These are phyloP conservation scores for Heliconius himera DNA, from an alignment of 1,140 invertebrate species.

Conservation along the genomic window DNA sequence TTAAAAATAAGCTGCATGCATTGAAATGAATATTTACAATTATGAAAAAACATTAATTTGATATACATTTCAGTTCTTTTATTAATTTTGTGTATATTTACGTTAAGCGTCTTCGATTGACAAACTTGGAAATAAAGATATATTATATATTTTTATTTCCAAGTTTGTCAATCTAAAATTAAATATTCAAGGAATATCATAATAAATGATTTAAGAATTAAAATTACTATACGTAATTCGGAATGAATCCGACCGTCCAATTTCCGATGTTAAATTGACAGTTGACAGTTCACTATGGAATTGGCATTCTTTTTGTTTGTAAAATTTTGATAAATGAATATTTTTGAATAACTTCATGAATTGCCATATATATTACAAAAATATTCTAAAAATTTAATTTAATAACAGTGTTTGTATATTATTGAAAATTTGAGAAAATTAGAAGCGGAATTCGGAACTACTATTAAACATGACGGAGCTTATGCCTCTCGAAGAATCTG, in stretches of 20 bases:
- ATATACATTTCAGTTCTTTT: too few relatives aligned
- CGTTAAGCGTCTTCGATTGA: too few relatives aligned
- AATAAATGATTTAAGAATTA: not conserved
- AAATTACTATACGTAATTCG: not conserved
- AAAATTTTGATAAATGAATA: not conserved
- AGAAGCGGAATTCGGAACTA: not conserved
- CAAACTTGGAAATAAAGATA: too few relatives aligned
- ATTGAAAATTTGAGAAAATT: not conserved
- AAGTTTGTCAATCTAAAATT: too few relatives aligned
- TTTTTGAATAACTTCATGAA: not conserved
- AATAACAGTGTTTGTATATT: not conserved
- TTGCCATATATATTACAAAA: not conserved
- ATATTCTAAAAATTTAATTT: not conserved
- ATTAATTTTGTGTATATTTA: too few relatives aligned
- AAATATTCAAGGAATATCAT: too few relatives aligned
- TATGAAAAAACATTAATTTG: not conserved
- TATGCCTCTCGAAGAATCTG: slow-evolving; percentile 56
- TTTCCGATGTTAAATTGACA: not conserved
- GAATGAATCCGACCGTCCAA: not conserved
- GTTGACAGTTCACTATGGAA: not conserved
- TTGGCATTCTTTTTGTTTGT: not conserved
- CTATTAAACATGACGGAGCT: slow-evolving; percentile 62
- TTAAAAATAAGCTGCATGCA: not conserved
- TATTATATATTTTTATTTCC: too few relatives aligned
- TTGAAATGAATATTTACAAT: not conserved